Evolutionary conservation across 2,113 vertebrate genomes (phyloP).

Genomic region (Notiomystis cincta): DNA sequence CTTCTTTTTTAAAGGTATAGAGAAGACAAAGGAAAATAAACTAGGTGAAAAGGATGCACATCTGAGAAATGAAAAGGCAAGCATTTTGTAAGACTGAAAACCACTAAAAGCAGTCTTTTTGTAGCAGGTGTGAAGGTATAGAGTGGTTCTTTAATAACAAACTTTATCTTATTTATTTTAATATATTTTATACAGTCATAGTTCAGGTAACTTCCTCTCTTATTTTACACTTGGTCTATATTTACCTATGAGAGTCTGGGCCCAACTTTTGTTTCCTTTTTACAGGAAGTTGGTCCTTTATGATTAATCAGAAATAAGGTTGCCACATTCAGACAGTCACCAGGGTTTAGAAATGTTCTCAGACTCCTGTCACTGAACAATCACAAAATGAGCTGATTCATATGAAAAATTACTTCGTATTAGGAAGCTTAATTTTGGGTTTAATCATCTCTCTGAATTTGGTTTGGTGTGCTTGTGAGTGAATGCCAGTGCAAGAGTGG

Average conservation of each 20-base stretch:
- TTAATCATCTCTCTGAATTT: neutral
- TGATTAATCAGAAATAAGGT: neutral
- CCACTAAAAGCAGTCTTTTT: neutral
- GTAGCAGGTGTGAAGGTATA: neutral
- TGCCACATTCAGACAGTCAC: neutral
- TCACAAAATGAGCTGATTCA: neutral
- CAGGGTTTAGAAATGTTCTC: neutral
- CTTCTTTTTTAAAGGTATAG: conserved; percentile 20
- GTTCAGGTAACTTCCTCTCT: neutral
- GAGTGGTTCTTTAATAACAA: neutral
- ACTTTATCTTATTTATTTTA: neutral
- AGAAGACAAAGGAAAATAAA: neutral
- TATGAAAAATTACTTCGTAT: neutral
- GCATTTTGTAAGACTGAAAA: neutral
- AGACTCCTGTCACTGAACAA: neutral
- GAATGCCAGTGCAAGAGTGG: neutral
- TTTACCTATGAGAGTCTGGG: neutral
- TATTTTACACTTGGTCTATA: neutral
- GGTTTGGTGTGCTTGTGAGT: neutral
- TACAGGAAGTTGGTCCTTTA: neutral
- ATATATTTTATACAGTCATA: neutral
- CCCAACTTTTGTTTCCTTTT: neutral
- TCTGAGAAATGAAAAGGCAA: conserved; percentile 50
- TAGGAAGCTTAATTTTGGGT: neutral
- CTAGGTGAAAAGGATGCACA: neutral